A percentile compares a stretch with the other conserved stretches of the same genome.
These are phyloP conservation scores for Hydrochoerus hydrochaeris DNA, from an alignment of 2,113 vertebrate species.

Conservation along the genomic window DNA sequence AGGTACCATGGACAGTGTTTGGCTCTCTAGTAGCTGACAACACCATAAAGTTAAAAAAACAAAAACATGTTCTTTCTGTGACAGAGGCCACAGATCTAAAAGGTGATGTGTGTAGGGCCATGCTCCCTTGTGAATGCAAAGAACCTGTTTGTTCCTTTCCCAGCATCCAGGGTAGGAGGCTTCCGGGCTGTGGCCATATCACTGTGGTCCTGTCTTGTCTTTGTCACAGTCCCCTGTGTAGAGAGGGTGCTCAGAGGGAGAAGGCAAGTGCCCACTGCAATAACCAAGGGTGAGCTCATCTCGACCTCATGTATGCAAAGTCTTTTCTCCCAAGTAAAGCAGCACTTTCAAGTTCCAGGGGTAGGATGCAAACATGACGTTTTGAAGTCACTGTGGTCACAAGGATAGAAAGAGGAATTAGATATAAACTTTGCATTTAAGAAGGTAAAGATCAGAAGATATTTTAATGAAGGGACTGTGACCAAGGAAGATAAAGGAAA, in stretches of 20 bases:
- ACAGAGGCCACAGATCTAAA: not conserved
- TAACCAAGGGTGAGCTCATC: not conserved
- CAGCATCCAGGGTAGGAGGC: not conserved
- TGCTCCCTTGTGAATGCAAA: not conserved
- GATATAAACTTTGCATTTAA: not conserved
- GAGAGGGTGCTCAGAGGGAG: not conserved
- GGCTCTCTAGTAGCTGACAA: not conserved
- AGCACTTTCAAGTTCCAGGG: not conserved
- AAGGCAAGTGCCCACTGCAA: not conserved
- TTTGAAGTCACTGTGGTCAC: not conserved
- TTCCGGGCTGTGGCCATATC: not conserved
- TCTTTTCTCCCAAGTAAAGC: not conserved
- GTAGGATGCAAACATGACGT: not conserved
- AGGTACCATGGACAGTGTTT: not conserved
- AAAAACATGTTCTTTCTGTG: not conserved
- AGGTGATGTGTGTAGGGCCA: not conserved
- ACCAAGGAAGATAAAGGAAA: not conserved
- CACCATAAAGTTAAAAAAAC: not conserved
- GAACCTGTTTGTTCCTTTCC: fast-evolving
- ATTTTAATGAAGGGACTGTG: not conserved
- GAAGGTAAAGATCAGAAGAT: not conserved
- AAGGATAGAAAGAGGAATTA: not conserved
- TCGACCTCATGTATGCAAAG: not conserved
- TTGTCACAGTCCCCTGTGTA: not conserved
- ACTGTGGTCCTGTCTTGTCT: not conserved